Percentiles rank a stretch among this genome's conserved stretches.
phyloP scores from a whole-genome alignment of 1,140 invertebrate species.

The Trachymyrmex septentrionalis region DNA sequence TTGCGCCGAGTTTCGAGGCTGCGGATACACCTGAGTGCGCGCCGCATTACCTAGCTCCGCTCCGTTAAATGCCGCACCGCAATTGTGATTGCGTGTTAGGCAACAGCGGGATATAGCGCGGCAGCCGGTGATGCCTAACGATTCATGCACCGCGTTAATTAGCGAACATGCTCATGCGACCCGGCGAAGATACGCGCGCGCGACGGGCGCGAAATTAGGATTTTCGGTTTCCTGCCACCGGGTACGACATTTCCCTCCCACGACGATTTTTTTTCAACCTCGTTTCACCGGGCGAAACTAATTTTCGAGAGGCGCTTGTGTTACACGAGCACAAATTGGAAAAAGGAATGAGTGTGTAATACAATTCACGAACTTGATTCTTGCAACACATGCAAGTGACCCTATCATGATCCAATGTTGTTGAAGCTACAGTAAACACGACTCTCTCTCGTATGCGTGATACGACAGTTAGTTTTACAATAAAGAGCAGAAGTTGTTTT shows the following conservation, averaged over 20 bases:
- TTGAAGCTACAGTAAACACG: not conserved
- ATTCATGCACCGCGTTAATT: slow-evolving; percentile 35
- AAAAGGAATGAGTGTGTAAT: slow-evolving; percentile 52
- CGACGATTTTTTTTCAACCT: slow-evolving; percentile 11
- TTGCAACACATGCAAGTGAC: slow-evolving; percentile 38
- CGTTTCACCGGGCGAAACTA: slow-evolving; percentile 9
- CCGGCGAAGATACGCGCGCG: slow-evolving; percentile 2
- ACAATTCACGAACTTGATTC: slow-evolving; percentile 37
- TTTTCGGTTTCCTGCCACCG: not conserved
- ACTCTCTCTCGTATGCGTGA: not conserved
- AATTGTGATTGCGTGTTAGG: slow-evolving; percentile 65
- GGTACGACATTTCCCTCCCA: not conserved
- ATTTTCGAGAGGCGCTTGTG: slow-evolving; percentile 37
- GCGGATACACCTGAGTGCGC: slow-evolving; percentile 60
- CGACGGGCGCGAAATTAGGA: slow-evolving; percentile 42
- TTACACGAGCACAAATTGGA: slow-evolving; percentile 50
- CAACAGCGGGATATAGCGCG: not conserved
- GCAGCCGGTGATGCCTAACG: slow-evolving; percentile 29
- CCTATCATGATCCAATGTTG: not conserved
- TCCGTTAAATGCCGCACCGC: slow-evolving; percentile 64
- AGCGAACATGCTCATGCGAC: not conserved
- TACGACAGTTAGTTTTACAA: slow-evolving; percentile 2
- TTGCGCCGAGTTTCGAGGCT: slow-evolving; percentile 68
- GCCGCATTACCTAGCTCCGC: slow-evolving; percentile 57
- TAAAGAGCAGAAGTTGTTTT: not conserved